phyloP scores from a whole-genome alignment of 2,113 vertebrate genomes.

The Tympanuchus pallidicinctus region DNA sequence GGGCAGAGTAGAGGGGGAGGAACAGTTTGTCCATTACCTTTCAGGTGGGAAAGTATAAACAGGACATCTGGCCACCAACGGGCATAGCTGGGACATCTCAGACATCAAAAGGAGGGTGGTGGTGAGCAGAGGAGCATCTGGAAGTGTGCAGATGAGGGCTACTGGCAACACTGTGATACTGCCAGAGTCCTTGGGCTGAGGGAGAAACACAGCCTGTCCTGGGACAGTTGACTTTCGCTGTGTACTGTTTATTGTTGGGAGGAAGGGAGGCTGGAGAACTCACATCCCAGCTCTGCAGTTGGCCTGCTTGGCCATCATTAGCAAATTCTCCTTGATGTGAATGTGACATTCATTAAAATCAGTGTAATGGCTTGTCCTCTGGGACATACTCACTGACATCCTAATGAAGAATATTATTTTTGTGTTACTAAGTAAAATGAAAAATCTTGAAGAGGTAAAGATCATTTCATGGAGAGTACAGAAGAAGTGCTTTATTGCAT shows the following conservation, averaged over 20 bases:
- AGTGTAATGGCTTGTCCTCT: background rate
- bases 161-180: background rate
- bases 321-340: background rate
- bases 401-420: background rate
- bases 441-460: background rate
- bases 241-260: background rate
- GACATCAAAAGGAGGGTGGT: background rate
- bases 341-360: background rate
- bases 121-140: fast-evolving
- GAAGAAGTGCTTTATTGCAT: background rate
- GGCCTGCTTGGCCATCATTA: background rate
- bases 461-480: background rate
- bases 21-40: fast-evolving
- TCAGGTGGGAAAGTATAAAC: background rate
- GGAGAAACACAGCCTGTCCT: background rate
- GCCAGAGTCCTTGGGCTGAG: background rate
- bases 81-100: background rate
- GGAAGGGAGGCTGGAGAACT: background rate
- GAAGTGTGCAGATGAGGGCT: background rate
- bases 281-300: background rate
- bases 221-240: background rate
- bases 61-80: background rate
- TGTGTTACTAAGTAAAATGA: background rate
- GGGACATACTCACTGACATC: background rate
- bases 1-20: too few species aligned